Evolutionary conservation across 2,888 invertebrate species (phyloP).

Genomic region (Apomyelois bistriatella): DNA sequence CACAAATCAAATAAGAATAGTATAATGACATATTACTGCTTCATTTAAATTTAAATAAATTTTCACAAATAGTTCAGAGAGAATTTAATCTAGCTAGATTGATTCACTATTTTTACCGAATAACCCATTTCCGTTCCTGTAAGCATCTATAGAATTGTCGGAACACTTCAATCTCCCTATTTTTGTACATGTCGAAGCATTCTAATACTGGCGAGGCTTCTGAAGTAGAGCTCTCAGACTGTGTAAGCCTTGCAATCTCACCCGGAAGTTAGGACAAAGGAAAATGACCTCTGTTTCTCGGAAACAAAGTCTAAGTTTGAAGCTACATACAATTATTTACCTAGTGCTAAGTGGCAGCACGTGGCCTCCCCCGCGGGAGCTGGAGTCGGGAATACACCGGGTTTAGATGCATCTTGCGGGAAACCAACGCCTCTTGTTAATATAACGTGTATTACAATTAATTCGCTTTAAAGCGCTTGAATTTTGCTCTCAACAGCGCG

Average conservation of each 20-base stretch:
- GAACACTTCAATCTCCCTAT: constrained; percentile 65
- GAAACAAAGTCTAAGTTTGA: constrained; percentile 40
- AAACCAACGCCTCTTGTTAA: constrained; percentile 58
- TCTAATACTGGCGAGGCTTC: constrained; percentile 67
- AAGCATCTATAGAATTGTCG: constrained; percentile 56
- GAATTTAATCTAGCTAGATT: constrained; percentile 18
- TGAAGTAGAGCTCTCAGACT: constrained; percentile 66
- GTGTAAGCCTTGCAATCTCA: constrained; percentile 58
- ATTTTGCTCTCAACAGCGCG: constrained; percentile 19
- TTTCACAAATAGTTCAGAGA: background rate
- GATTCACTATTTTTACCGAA: constrained; percentile 26
- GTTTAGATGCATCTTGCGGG: constrained; percentile 69
- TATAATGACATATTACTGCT: no score
- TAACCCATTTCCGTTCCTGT: constrained; percentile 40
- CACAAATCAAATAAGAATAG: no score
- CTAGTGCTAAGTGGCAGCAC: constrained; percentile 73
- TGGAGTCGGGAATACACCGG: constrained; percentile 54
- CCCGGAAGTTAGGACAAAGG: constrained; percentile 38
- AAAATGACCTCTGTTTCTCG: constrained; percentile 51
- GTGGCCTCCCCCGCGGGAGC: constrained; percentile 62
- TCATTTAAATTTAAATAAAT: background rate
- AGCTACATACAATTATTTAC: constrained; percentile 49
- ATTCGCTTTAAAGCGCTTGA: constrained; percentile 54
- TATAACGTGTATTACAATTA: constrained; percentile 66
- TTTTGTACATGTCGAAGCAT: constrained; percentile 70